Conservation (phyloP, 2,888 invertebrate genomes). For the Agrilus mali region DNA sequence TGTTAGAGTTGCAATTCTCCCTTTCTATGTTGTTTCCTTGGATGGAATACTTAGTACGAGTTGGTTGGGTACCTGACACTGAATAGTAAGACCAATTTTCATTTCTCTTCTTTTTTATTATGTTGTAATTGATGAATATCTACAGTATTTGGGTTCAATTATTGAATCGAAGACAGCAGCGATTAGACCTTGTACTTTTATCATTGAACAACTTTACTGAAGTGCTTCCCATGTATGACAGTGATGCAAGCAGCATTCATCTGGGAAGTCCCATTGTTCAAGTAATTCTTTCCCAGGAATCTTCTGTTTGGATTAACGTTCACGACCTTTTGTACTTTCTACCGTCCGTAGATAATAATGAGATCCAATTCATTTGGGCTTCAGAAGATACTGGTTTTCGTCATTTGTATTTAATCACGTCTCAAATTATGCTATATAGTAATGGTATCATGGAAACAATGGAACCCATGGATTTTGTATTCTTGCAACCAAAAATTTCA, state of each 20-base stretch:
- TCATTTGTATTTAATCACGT: constrained; percentile 73
- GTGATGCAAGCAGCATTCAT: constrained; percentile 22
- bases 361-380: constrained; percentile 72
- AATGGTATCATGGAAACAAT: constrained; percentile 43
- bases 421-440: constrained; percentile 39
- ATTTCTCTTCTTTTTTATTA: not conserved
- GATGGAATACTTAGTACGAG: constrained; percentile 90
- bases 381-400: constrained; percentile 84
- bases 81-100: constrained; percentile 57
- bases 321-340: constrained; percentile 83
- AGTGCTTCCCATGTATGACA: constrained; percentile 40
- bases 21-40: constrained; percentile 76
- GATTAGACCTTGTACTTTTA: constrained; percentile 70
- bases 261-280: constrained; percentile 39
- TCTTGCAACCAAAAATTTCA: constrained; percentile 47
- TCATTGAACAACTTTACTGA: constrained; percentile 66
- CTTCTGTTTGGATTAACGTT: constrained; percentile 87
- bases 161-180: constrained; percentile 77
- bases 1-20: constrained; percentile 62
- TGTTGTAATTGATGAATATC: constrained; percentile 12
- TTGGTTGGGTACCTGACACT: constrained; percentile 90
- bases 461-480: constrained; percentile 39
- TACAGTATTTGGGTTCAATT: constrained; percentile 82
- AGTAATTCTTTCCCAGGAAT: constrained; percentile 48
- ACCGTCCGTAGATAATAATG: constrained; percentile 40